Conservation (phyloP, 2,797 vertebrate genomes). For the Darevskia nairensis region DNA sequence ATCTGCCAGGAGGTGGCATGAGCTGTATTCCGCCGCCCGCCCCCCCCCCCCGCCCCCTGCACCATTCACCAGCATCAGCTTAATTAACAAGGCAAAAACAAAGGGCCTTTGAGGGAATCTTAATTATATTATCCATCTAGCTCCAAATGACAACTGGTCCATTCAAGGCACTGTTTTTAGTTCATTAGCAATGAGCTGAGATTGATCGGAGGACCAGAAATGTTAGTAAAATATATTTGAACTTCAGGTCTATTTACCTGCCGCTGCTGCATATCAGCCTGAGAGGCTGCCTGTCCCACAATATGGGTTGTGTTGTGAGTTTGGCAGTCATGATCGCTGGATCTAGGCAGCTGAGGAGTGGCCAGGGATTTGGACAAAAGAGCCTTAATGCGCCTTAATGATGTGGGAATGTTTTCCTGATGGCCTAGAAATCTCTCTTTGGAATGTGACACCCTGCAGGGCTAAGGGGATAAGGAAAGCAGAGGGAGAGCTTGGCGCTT, state of each 20-base stretch:
- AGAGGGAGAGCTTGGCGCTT: background rate
- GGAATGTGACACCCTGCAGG: background rate
- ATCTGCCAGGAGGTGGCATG: constrained; percentile 6
- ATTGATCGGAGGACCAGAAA: constrained; percentile 57
- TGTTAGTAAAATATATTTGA: background rate
- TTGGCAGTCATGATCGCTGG: background rate
- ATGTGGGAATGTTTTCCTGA: background rate
- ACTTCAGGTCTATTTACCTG: background rate
- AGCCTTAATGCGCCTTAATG: background rate
- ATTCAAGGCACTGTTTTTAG: constrained; percentile 58
- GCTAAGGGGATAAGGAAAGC: background rate
- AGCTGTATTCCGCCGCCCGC: constrained; percentile 31
- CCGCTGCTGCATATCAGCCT: background rate
- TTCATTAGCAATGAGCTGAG: constrained; percentile 67
- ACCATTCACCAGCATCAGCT: constrained; percentile 38
- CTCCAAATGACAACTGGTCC: constrained; percentile 68
- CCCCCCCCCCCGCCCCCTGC: background rate
- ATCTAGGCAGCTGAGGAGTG: background rate
- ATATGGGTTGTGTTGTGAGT: background rate
- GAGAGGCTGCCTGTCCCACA: too few species aligned
- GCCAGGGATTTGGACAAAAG: background rate
- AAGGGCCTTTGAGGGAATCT: constrained; percentile 65
- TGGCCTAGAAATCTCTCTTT: background rate
- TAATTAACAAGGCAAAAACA: constrained; percentile 75
- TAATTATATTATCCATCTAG: constrained; percentile 74